phyloP scores from a whole-genome alignment of 2,797 vertebrate species.

The Neomorphus geoffroyi region DNA sequence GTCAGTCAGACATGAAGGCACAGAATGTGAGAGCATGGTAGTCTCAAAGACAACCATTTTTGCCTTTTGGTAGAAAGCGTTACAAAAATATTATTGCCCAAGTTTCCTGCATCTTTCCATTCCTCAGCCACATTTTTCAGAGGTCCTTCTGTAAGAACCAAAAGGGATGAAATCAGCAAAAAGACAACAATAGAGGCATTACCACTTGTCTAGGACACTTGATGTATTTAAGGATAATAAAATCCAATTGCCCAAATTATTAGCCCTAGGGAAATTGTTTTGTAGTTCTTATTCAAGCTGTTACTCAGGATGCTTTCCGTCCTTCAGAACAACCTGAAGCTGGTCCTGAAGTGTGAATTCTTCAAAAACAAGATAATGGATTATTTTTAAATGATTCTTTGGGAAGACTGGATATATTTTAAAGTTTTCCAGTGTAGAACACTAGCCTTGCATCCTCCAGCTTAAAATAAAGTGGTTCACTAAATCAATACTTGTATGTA shows the following conservation, averaged over 20 bases:
- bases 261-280: constrained; percentile 6
- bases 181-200: neutral
- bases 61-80: neutral
- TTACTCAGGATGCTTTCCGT: neutral
- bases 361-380: neutral
- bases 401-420: neutral
- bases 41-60: neutral
- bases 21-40: fast-evolving
- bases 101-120: neutral
- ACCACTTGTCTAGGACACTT: neutral
- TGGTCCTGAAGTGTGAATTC: neutral
- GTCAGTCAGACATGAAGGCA: neutral
- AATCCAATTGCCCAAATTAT: neutral
- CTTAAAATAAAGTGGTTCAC: neutral
- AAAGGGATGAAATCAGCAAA: neutral
- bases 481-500: neutral
- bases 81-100: neutral
- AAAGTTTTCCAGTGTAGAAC: neutral
- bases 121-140: neutral
- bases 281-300: neutral
- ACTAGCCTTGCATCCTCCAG: neutral
- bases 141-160: neutral
- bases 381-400: neutral
- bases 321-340: neutral
- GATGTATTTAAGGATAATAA: neutral